phyloP scores from a whole-genome alignment of 1,140 invertebrate genomes.

The Leptonema lineaticorne region DNA sequence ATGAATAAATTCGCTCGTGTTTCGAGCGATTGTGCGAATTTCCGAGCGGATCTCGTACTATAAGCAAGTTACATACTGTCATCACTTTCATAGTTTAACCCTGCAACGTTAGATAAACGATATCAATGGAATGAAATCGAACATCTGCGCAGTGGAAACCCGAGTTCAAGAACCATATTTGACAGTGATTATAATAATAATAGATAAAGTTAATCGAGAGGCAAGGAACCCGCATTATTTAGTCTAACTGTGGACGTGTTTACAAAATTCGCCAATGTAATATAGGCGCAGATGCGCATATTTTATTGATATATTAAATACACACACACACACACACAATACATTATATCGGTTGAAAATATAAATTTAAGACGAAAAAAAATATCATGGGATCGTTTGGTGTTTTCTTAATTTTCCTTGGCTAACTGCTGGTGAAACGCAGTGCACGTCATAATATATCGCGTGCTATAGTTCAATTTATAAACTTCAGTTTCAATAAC shows the following conservation, averaged over 20 bases:
- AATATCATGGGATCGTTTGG: slow-evolving; percentile 14
- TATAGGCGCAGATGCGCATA: slow-evolving; percentile 7
- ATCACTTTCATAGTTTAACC: too few species aligned
- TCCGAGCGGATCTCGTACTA: too few species aligned
- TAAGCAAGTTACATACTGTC: background rate
- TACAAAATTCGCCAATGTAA: background rate
- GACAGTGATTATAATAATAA: slow-evolving; percentile 24
- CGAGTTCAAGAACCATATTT: slow-evolving; percentile 1
- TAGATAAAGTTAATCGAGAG: slow-evolving; percentile 2
- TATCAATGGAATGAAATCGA: background rate
- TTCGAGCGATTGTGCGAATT: too few species aligned
- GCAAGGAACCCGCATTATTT: background rate
- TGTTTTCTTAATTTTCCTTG: background rate
- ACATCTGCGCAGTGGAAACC: background rate
- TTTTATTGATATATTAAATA: too few species aligned
- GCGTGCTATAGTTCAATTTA: slow-evolving; percentile 31
- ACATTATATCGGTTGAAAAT: background rate
- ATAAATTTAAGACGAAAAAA: slow-evolving; percentile 5
- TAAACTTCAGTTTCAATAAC: slow-evolving; percentile 27
- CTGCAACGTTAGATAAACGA: too few species aligned
- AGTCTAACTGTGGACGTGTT: background rate
- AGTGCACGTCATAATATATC: slow-evolving; percentile 22
- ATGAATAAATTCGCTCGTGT: too few species aligned
- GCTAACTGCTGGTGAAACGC: background rate
- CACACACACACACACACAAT: too few species aligned